Conservation (phyloP, 1,140 invertebrate genomes). For the Dolichoris vasculosae region DNA sequence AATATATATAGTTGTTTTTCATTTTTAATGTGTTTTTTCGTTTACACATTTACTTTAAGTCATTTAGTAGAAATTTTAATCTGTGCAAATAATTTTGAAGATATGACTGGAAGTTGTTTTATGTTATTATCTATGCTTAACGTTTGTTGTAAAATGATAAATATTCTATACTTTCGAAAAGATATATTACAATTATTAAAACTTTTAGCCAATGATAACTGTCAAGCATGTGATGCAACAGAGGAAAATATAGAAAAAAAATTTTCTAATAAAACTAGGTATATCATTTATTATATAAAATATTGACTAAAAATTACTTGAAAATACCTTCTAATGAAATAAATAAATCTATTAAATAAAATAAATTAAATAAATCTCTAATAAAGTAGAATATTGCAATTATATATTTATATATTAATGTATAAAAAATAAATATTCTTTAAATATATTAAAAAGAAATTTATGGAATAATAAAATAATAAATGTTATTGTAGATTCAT, state of each 20-base stretch:
- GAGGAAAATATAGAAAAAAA: slow-evolving; percentile 31
- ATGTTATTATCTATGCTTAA: slow-evolving; percentile 61
- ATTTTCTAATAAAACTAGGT: slow-evolving; percentile 35
- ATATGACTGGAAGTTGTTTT: slow-evolving; percentile 59
- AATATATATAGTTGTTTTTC: slow-evolving; percentile 55
- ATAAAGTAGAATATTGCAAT: background rate
- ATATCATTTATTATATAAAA: background rate
- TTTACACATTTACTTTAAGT: slow-evolving; percentile 57
- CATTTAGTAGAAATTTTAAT: slow-evolving; percentile 57
- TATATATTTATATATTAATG: background rate
- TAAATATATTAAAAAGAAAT: slow-evolving; percentile 1
- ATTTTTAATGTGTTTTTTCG: slow-evolving; percentile 50
- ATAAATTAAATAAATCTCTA: background rate
- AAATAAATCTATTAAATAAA: too few species aligned
- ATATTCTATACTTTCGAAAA: slow-evolving; percentile 53
- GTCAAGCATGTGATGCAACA: slow-evolving; percentile 22
- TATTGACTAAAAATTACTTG: background rate
- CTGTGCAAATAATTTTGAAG: slow-evolving; percentile 55
- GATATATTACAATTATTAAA: slow-evolving; percentile 52
- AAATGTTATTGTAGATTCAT: slow-evolving; percentile 42
- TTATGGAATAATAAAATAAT: background rate
- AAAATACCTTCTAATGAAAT: too few species aligned
- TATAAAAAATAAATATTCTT: background rate
- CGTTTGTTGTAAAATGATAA: slow-evolving; percentile 58
- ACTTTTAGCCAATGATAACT: slow-evolving; percentile 44